Evolutionary conservation across 2,113 vertebrate genomes (phyloP), one percentile per base, ranked within the genome.

Genomic region (Nycticebus coucang): DNA sequence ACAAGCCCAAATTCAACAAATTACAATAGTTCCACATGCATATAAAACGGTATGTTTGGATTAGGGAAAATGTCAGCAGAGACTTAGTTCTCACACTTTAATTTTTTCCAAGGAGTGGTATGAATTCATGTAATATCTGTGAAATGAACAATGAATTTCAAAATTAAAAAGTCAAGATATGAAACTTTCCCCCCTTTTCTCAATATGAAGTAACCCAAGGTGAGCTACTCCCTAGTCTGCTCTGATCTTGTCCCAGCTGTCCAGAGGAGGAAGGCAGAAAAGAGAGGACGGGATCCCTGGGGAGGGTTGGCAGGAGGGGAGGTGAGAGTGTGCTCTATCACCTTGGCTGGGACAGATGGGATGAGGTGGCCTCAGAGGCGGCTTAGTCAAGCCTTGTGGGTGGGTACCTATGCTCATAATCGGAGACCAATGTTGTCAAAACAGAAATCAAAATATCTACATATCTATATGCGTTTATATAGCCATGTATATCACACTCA

Each of bases 91-190:
- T 80, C 53, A 69, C 19, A 78, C 33, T 93, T 71, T 79, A 50
- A 37, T 62, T 88, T 95, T 85, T 71, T 91, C 86, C 60, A 82
- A 89, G 35, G 64, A 83, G 26, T 89, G 17, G n/a, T 69, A 95
- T 82, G 60, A 92, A 95, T 79, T 53, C 28, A 77, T 37, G n/a
- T 53, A 55, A 53, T 59, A 64, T 91, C 83, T 89, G 84, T 87
- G 74, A 93, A 75, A 75, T 71, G 59, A 87, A 84, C 59, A 55
- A 94, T 64, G 64, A 28, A 35, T 90, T 92, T 60, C 60, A 95
- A 90, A 92, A 74, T 79, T 37, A 55, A 57, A 59, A 94, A 91
- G 55, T 83, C 78, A 93, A 69, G 28, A 28, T 18, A 72, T 45
- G 12, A 82, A 82, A 35, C 30, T 77, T 74, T 62, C 57, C 69